These are phyloP conservation scores for Vulpes ferrilata DNA, from an alignment of 2,113 vertebrate species.

Conservation along the genomic window DNA sequence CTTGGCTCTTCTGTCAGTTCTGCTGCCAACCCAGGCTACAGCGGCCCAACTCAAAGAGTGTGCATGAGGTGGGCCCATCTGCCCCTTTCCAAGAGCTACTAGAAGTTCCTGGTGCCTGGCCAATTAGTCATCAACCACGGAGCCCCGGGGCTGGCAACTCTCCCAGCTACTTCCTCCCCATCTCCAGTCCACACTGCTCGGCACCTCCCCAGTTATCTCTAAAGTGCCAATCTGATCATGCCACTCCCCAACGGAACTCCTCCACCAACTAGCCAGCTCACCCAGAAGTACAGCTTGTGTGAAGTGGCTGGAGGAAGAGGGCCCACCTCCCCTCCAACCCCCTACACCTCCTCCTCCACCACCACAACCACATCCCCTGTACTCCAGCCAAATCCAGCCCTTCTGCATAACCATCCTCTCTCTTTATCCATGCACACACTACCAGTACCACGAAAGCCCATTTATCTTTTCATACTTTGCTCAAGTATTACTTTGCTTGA, in stretches of 20 bases:
- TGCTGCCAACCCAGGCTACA: conserved; percentile 77
- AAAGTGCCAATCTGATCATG: conserved; percentile 7
- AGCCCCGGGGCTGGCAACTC: conserved; percentile 68
- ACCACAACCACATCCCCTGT: background rate
- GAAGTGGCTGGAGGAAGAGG: background rate
- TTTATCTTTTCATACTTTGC: background rate
- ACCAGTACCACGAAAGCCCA: background rate
- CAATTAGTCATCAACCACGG: conserved; percentile 79
- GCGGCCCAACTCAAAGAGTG: conserved; percentile 67
- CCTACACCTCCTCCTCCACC: background rate
- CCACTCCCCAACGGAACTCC: background rate
- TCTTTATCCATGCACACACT: background rate
- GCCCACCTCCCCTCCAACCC: background rate
- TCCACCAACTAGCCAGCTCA: conserved; percentile 8
- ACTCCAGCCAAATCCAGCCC: background rate
- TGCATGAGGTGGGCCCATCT: conserved; percentile 82
- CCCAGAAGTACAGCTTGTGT: background rate
- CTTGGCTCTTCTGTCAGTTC: conserved; percentile 76
- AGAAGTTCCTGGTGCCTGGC: conserved; percentile 77
- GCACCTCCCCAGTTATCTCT: conserved; percentile 63
- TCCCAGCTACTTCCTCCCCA: conserved; percentile 76
- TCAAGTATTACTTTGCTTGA: background rate
- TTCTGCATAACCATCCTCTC: background rate
- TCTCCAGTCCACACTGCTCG: conserved; percentile 47
- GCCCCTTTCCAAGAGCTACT: conserved; percentile 83